Base-by-base conservation (phyloP, 2,888 invertebrate genomes). In the Troides aeacus region DNA sequence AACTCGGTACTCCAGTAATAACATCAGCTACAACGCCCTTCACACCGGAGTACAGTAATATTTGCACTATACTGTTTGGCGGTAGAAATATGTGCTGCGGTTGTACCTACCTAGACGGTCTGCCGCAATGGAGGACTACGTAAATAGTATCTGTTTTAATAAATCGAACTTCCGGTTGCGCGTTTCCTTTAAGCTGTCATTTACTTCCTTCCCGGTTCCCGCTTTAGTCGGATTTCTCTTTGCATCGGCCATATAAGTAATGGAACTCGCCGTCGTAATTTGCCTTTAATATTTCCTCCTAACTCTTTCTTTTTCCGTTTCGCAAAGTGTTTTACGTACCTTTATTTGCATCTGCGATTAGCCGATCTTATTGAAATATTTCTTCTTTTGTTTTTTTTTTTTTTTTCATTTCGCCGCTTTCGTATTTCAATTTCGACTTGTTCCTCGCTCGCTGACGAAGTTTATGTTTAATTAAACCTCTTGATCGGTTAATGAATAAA, bases 101-200 rank as follows among this genome's bases (percentile, higher is more conserved):
- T 2, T 30, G 5, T 30, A 30, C 30, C 30, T 30, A 30, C 30
- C 30, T 30, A 30, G 30, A 30, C 30, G 30, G 30, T 30, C 30
- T 3, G 4, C 30, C 30, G 30, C 30, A 30, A 30, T 30, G 5
- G 30, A 30, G 30, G 5, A 30, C 30, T 30, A 30, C 3, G 5
- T 30, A 30, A 30, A 30, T 30, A 4, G 30, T 82, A 81, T 84
- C 84, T 84, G 81, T 81, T 85, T 84, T 87, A 84, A 86, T 85
- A 87, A 86, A 88, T 85, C 85, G 84, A 84, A 86, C 87, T 84
- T 84, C 82, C 83, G 80, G 76, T 79, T 81, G 78, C 77, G 75
- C 80, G 78, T 79, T 80, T 74, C 74, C 71, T 70, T 69, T 67
- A 69, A 72, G 53, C 53, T 18, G 64, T 66, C 66, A 67, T 68